Conservation (phyloP, 2,797 vertebrate genomes). For the Tolypeutes matacus region DNA sequence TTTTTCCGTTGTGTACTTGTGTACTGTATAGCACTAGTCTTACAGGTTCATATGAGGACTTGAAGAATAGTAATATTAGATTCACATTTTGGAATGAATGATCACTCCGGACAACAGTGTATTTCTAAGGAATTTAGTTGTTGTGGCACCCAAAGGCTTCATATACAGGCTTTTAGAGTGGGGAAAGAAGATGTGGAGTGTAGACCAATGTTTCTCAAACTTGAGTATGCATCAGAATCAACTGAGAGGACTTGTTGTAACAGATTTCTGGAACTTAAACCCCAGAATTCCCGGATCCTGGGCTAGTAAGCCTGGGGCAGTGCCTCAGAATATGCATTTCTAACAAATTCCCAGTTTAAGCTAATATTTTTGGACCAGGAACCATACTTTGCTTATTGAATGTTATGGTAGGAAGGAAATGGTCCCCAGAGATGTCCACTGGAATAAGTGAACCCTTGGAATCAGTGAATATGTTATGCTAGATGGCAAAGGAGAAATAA, state of each 20-base stretch:
- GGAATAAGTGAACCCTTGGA: neutral
- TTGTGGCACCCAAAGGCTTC: neutral
- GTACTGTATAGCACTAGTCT: no score
- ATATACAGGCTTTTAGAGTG: neutral
- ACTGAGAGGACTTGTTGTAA: neutral
- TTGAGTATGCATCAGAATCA: neutral
- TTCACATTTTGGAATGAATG: constrained; percentile 31
- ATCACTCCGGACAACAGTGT: neutral
- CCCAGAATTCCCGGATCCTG: neutral
- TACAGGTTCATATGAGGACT: neutral
- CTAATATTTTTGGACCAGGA: neutral
- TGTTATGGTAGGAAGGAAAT: neutral
- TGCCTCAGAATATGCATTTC: neutral
- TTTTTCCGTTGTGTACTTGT: no score
- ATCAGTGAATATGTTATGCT: neutral
- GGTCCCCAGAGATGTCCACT: neutral
- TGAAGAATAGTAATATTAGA: neutral
- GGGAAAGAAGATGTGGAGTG: neutral
- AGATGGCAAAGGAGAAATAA: neutral
- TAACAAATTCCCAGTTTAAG: neutral
- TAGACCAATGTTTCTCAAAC: neutral
- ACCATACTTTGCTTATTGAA: neutral
- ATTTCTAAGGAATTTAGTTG: constrained; percentile 30
- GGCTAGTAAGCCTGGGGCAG: neutral
- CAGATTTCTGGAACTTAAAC: neutral